These are phyloP conservation scores for Limnothrissa miodon DNA, from an alignment of 2,113 vertebrate species.

Conservation along the genomic window DNA sequence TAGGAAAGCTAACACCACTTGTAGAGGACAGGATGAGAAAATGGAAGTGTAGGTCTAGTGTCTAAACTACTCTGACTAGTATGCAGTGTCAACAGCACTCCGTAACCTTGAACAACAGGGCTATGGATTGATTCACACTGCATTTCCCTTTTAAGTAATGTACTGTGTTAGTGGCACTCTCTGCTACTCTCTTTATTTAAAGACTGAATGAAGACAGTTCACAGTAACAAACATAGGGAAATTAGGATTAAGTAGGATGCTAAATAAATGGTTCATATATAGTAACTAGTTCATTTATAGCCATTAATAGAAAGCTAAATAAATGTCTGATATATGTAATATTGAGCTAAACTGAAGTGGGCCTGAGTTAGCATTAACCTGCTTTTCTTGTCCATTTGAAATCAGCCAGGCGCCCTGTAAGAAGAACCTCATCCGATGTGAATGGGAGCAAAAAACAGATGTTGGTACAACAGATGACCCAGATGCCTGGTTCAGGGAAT, in stretches of 20 bases:
- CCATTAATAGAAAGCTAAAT: too few relatives aligned
- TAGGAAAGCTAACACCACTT: too few relatives aligned
- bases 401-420: conserved; percentile 46
- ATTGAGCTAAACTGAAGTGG: too few relatives aligned
- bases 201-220: neutral
- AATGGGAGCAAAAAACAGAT: conserved; percentile 58
- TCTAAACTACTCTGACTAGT: too few relatives aligned
- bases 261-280: too few relatives aligned
- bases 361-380: neutral
- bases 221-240: neutral
- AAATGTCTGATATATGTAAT: too few relatives aligned
- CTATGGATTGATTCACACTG: too few relatives aligned
- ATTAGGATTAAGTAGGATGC: neutral
- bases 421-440: conserved; percentile 56
- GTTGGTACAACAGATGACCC: conserved; percentile 54
- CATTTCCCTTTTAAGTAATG: neutral
- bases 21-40: too few relatives aligned
- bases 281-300: too few relatives aligned
- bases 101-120: too few relatives aligned
- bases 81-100: too few relatives aligned
- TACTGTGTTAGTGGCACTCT: neutral
- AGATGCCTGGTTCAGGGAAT: neutral
- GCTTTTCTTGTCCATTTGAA: neutral
- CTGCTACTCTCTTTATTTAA: neutral
- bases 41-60: too few relatives aligned